Percentiles rank a stretch among this genome's conserved stretches.
Evolutionary conservation across 2,888 invertebrate species (phyloP).

Genomic region (Rhogogaster chlorosoma): DNA sequence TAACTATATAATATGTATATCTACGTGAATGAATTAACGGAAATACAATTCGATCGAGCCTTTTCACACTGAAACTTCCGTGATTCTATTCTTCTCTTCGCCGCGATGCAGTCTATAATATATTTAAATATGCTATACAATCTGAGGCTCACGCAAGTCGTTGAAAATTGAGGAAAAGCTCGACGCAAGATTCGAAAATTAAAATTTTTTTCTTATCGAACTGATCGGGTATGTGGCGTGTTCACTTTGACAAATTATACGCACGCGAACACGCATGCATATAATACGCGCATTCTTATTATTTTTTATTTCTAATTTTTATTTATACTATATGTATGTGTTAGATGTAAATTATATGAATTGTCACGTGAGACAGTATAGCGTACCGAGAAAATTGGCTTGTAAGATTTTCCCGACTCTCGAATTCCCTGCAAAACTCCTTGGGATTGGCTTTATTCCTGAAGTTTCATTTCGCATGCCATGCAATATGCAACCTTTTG

Average conservation of each 20-base stretch:
- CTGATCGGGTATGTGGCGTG: slow-evolving; percentile 15
- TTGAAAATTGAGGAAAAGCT: neutral
- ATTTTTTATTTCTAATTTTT: neutral
- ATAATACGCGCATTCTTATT: neutral
- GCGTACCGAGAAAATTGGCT: neutral
- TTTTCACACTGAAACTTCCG: neutral
- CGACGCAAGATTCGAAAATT: neutral
- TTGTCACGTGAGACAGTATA: neutral
- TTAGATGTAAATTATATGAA: neutral
- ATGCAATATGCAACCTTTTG: neutral
- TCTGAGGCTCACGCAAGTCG: neutral
- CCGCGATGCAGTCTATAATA: neutral
- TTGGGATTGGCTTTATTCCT: neutral
- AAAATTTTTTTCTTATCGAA: slow-evolving; percentile 21
- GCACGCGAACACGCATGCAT: slow-evolving; percentile 35
- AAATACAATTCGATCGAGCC: slow-evolving; percentile 15
- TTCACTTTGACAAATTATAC: neutral
- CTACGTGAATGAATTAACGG: neutral
- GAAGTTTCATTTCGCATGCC: neutral
- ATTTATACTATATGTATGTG: neutral
- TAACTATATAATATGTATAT: neutral
- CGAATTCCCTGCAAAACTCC: neutral
- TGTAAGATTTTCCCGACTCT: neutral
- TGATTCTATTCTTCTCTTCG: neutral
- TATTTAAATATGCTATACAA: neutral